These are phyloP conservation scores for Melanotus villosus DNA, from an alignment of 2,888 invertebrate species.

Conservation along the genomic window DNA sequence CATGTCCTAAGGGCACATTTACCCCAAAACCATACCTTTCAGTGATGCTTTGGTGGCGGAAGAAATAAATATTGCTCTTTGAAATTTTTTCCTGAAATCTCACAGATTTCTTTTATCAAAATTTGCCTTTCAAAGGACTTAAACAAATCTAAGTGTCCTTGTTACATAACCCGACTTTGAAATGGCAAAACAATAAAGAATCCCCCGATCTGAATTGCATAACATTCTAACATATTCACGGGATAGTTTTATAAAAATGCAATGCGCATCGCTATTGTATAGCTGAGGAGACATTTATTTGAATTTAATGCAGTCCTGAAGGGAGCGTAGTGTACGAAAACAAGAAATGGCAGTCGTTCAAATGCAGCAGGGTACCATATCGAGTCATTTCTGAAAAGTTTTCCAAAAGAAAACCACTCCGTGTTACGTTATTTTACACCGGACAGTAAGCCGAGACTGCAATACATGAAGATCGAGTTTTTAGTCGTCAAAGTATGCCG, in stretches of 20 bases:
- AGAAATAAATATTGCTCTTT: no score
- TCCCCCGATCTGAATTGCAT: no score
- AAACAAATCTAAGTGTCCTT: no score
- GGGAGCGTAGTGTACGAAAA: background rate
- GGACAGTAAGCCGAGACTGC: constrained; percentile 16
- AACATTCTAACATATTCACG: no score
- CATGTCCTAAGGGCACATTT: no score
- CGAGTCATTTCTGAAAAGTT: background rate
- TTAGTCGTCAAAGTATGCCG: constrained; percentile 1
- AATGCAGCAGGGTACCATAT: constrained; percentile 19
- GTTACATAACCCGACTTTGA: no score
- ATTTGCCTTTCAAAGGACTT: no score
- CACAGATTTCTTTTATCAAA: no score
- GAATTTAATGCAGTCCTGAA: constrained; percentile 7
- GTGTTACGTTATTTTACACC: constrained; percentile 13
- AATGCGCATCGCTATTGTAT: background rate
- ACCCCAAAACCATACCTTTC: no score
- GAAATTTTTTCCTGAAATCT: no score
- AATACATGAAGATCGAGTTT: constrained; percentile 11
- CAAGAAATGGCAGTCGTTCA: background rate
- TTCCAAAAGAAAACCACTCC: constrained; percentile 10
- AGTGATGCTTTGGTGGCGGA: no score
- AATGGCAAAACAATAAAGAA: no score
- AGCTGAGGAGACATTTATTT: constrained; percentile 12
- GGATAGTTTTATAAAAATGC: constrained; percentile 4